phyloP scores from a whole-genome alignment of 2,113 vertebrate species.

The Brachyhypopomus occidentalis region DNA sequence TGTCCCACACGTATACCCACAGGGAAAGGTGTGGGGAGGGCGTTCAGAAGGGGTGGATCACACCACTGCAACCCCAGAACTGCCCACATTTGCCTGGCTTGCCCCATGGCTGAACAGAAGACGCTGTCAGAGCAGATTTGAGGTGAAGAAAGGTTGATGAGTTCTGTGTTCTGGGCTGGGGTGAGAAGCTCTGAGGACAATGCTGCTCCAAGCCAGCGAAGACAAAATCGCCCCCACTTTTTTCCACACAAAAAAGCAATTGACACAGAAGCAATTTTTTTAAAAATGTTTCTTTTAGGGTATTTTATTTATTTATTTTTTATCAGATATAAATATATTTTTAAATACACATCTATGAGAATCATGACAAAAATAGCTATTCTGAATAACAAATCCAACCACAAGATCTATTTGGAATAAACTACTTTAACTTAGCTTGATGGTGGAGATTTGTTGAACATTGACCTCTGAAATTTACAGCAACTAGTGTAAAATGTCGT shows the following conservation, averaged over 20 bases:
- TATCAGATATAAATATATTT: not conserved
- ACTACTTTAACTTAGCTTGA: no score
- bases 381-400: no score
- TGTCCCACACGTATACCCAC: not conserved
- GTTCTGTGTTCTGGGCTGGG: slow-evolving; percentile 55
- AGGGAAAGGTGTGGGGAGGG: not conserved
- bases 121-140: slow-evolving; percentile 78
- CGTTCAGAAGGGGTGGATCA: not conserved
- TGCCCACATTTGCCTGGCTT: slow-evolving; percentile 8
- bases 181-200: slow-evolving; percentile 21
- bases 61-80: slow-evolving; percentile 15
- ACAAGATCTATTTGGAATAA: no score
- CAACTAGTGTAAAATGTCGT: no score
- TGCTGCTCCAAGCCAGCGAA: not conserved
- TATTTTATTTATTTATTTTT: not conserved
- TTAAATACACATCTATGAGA: no score
- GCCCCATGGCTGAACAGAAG: slow-evolving; percentile 58
- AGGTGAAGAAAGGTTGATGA: slow-evolving; percentile 71
- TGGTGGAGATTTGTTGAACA: no score
- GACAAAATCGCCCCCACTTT: not conserved
- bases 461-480: no score
- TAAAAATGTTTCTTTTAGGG: no score
- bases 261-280: no score
- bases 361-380: no score
- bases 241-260: not conserved